These are phyloP conservation scores for Lithobates sylvaticus DNA, from an alignment of 2,797 vertebrate species.

Conservation along the genomic window DNA sequence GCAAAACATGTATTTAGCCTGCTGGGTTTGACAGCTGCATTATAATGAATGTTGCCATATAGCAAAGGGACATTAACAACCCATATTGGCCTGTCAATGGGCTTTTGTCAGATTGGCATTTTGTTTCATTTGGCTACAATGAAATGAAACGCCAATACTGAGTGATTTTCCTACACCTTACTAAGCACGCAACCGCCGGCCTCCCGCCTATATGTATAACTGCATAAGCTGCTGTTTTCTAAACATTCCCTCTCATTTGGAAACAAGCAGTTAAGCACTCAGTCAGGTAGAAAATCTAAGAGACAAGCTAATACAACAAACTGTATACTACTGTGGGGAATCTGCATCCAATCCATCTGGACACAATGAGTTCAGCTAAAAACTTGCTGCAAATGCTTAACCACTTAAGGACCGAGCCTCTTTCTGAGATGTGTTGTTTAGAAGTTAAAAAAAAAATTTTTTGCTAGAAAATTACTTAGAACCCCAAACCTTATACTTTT, in stretches of 20 bases:
- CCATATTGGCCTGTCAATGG: conserved; percentile 5
- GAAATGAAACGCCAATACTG: conserved; percentile 1
- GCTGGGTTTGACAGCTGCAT: neutral
- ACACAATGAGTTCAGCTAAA: neutral
- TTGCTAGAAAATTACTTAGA: too few relatives aligned
- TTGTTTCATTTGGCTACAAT: neutral
- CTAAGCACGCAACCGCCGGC: neutral
- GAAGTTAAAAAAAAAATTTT: too few relatives aligned
- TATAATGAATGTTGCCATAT: neutral
- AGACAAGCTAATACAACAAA: neutral
- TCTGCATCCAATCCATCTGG: neutral
- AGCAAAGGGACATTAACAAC: neutral
- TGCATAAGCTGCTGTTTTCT: neutral
- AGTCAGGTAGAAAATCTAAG: conserved; percentile 10
- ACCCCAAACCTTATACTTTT: too few relatives aligned
- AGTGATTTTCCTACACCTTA: neutral
- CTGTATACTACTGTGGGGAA: neutral
- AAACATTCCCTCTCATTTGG: conserved; percentile 6
- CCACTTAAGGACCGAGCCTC: too few relatives aligned
- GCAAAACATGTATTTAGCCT: neutral
- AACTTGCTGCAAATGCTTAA: neutral
- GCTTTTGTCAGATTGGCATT: neutral
- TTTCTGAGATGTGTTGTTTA: too few relatives aligned
- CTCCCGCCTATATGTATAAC: neutral
- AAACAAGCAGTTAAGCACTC: conserved; percentile 16